phyloP scores from a whole-genome alignment of 2,797 vertebrate genomes.

The Cichlasoma orientale region DNA sequence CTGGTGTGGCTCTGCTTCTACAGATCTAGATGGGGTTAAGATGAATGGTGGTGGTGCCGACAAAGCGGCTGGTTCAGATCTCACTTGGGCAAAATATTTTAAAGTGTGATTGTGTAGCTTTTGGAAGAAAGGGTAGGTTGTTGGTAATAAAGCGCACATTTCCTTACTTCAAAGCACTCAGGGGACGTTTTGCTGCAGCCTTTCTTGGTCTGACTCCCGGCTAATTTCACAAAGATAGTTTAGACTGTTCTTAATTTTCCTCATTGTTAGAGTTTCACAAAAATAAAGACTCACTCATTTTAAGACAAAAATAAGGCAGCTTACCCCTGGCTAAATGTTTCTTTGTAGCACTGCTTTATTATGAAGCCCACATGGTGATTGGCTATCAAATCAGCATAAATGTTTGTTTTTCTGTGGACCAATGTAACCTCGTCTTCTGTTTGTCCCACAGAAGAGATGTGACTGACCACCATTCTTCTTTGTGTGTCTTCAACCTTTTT shows the following conservation, averaged over 20 bases:
- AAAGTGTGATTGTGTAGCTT: not conserved
- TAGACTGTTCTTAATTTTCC: not conserved
- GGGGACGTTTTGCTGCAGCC: not conserved
- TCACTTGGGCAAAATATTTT: not conserved
- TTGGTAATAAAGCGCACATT: not conserved
- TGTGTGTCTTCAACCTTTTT: too few relatives aligned
- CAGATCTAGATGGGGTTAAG: conserved; percentile 75
- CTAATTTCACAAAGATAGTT: not conserved
- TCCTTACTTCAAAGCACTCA: not conserved
- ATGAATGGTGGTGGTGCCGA: not conserved
- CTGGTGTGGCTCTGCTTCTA: conserved; percentile 91
- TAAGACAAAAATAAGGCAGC: not conserved
- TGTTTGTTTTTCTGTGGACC: too few relatives aligned
- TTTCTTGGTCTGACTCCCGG: not conserved
- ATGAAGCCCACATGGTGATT: not conserved
- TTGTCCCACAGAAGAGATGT: too few relatives aligned
- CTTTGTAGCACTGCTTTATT: not conserved
- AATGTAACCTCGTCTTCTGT: too few relatives aligned
- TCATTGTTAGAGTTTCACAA: not conserved
- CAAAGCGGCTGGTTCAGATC: conserved; percentile 15
- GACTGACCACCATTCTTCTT: too few relatives aligned
- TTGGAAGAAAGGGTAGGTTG: not conserved
- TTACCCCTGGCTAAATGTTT: not conserved
- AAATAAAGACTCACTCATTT: not conserved
- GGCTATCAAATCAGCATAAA: too few relatives aligned